Conservation (phyloP, 2,888 invertebrate species). For the Caenorhabditis sp. region DNA sequence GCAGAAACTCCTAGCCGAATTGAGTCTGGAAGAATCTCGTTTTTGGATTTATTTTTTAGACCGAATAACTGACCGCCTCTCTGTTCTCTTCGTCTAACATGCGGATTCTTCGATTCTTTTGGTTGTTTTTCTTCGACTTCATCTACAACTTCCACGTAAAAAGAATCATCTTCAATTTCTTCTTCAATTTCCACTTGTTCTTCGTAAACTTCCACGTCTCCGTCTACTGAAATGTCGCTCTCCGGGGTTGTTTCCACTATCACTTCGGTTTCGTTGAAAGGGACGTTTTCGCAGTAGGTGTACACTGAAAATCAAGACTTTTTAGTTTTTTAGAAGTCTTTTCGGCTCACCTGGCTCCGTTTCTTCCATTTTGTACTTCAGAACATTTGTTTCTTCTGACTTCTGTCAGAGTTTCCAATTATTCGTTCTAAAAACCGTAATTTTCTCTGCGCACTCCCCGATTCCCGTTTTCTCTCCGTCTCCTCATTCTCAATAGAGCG, state of each 20-base stretch:
- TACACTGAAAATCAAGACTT: too few species aligned
- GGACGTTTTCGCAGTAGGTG: not conserved
- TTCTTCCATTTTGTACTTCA: too few species aligned
- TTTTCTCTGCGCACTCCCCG: constrained; percentile 4
- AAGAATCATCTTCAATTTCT: too few species aligned
- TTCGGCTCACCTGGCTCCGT: too few species aligned
- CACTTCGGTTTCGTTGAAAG: not conserved
- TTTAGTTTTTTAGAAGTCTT: too few species aligned
- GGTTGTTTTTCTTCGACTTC: not conserved
- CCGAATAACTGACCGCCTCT: not conserved
- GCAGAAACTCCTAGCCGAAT: not conserved
- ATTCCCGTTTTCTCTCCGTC: not conserved
- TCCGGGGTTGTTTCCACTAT: not conserved
- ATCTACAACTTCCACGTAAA: not conserved
- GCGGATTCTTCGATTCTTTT: not conserved
- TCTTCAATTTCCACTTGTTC: not conserved
- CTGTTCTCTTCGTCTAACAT: not conserved
- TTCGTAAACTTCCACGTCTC: not conserved
- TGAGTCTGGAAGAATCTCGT: not conserved
- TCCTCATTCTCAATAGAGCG: not conserved
- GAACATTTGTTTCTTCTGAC: not conserved
- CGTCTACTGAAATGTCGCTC: not conserved
- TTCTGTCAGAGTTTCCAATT: not conserved
- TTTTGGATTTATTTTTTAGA: not conserved
- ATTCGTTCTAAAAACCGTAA: not conserved